Percentiles rank a stretch among this genome's conserved stretches.
These are phyloP conservation scores for Crax fasciolata DNA, from an alignment of 2,797 vertebrate species.

Conservation along the genomic window DNA sequence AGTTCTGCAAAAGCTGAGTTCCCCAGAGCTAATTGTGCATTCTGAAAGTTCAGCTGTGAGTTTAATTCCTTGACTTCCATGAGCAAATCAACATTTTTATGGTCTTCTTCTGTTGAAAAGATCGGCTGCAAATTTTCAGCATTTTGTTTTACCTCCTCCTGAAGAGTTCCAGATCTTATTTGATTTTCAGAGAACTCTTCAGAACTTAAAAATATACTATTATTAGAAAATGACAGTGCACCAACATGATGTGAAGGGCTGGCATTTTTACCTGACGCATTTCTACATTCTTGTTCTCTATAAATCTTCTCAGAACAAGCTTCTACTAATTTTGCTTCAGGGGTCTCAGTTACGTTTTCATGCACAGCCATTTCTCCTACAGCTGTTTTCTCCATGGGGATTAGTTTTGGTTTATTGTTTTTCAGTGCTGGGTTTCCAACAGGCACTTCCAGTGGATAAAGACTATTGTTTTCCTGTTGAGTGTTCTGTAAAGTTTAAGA, in stretches of 20 bases:
- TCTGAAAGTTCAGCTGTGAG: constrained; percentile 78
- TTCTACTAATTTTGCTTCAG: not conserved
- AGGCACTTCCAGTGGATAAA: not conserved
- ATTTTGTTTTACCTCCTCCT: constrained; percentile 50
- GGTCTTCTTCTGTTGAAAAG: constrained; percentile 34
- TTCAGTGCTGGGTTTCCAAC: not conserved
- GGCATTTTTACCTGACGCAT: not conserved
- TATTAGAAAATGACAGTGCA: constrained; percentile 20
- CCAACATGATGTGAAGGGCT: not conserved
- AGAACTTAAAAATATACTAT: not conserved
- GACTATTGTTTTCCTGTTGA: not conserved
- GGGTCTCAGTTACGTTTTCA: not conserved
- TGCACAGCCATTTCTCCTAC: not conserved
- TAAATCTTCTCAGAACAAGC: not conserved
- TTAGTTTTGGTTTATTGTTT: not conserved
- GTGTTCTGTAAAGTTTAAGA: constrained; percentile 44
- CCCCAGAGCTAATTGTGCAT: constrained; percentile 79
- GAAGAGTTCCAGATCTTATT: constrained; percentile 33
- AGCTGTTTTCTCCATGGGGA: not conserved
- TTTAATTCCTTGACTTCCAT: constrained; percentile 75
- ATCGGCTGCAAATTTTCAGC: constrained; percentile 60
- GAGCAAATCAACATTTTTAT: constrained; percentile 63
- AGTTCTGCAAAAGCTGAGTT: constrained; percentile 79
- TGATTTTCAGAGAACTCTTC: constrained; percentile 37
- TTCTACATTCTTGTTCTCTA: not conserved